A percentile compares a stretch with the other conserved stretches of the same genome.
These are phyloP conservation scores for Halocynthia roretzi DNA, from an alignment of 23 tunicate species.

Conservation along the genomic window DNA sequence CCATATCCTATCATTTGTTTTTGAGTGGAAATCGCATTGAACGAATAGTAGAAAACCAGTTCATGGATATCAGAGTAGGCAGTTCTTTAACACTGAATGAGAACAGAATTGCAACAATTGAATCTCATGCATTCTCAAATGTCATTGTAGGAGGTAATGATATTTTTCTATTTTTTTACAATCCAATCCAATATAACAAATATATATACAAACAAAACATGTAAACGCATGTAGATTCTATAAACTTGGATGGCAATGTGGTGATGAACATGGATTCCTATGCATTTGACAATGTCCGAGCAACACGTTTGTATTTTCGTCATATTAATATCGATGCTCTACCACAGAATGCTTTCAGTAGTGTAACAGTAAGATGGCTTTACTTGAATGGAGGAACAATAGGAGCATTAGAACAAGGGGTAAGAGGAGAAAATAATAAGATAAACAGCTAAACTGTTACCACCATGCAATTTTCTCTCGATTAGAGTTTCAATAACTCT, in stretches of 20 bases:
- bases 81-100: background rate
- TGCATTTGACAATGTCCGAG: conserved; percentile 22
- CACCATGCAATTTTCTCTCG: no score
- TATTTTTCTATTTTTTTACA: no score
- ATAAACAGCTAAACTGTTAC: no score
- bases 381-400: conserved; percentile 20
- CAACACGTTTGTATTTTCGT: conserved; percentile 1
- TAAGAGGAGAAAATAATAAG: background rate
- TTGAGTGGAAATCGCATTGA: conserved; percentile 23
- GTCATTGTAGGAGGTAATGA: conserved; percentile 4
- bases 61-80: background rate
- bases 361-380: background rate
- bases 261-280: conserved; percentile 9
- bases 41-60: conserved; percentile 8
- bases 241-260: conserved; percentile 12
- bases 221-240: background rate
- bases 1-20: background rate
- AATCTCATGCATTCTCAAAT: conserved; percentile 13
- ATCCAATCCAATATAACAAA: background rate
- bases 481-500: no score
- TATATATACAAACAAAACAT: background rate
- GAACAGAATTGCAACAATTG: conserved; percentile 23
- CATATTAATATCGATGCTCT: conserved; percentile 1
- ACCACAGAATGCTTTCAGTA: conserved; percentile 11
- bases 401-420: conserved; percentile 22